These are phyloP conservation scores for Octonoba sinensis DNA, from an alignment of 2,888 invertebrate genomes.

Conservation along the genomic window DNA sequence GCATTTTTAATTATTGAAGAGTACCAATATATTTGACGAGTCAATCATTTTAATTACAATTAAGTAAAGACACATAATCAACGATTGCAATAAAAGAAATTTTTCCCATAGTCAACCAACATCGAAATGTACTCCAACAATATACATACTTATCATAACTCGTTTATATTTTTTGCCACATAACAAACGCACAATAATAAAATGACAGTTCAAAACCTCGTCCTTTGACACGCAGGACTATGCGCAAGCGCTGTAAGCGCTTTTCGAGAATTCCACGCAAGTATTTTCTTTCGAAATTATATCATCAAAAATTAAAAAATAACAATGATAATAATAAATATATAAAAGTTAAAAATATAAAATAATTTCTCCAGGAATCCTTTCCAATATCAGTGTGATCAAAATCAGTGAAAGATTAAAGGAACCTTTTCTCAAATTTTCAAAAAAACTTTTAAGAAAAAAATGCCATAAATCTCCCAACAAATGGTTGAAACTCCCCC, in stretches of 20 bases:
- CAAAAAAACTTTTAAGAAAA: no score
- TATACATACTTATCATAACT: conserved; percentile 61
- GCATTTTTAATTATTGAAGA: conserved; percentile 35
- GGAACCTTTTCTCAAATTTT: no score
- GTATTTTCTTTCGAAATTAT: no score
- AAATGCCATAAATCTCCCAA: no score
- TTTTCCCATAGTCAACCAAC: conserved; percentile 55
- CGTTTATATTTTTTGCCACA: conserved; percentile 40
- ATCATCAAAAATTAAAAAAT: no score
- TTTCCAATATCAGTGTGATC: no score
- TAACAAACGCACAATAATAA: conserved; percentile 30
- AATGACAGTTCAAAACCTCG: conserved; percentile 60
- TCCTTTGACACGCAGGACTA: conserved; percentile 61
- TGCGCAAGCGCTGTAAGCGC: conserved; percentile 53
- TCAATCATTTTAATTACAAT: conserved; percentile 39
- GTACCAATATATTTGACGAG: conserved; percentile 28
- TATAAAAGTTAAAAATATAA: background rate
- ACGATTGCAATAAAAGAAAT: background rate
- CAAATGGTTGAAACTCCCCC: no score
- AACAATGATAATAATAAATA: background rate
- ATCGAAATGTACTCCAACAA: conserved; percentile 63
- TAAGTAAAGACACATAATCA: background rate
- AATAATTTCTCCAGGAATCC: no score
- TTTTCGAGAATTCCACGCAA: conserved; percentile 22
- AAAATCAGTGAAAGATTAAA: no score